Evolutionary conservation across 2,797 vertebrate genomes (phyloP).

Genomic region (Danionella dracula): DNA sequence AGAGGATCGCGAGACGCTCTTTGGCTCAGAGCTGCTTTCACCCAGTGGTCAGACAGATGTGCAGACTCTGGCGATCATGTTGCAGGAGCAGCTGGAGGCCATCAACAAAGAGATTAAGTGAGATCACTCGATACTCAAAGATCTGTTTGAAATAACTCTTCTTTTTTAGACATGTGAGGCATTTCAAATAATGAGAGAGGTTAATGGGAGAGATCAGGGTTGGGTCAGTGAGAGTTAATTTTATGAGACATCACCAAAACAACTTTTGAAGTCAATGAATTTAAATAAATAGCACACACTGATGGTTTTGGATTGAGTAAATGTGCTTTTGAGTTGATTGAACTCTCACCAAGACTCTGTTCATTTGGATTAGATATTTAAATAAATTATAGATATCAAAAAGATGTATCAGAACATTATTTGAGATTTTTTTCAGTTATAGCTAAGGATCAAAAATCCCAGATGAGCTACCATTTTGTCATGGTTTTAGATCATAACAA

Average conservation of each 20-base stretch:
- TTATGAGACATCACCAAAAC: no score
- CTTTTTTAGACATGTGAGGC: not conserved
- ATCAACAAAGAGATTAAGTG: conserved; percentile 90
- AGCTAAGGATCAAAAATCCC: no score
- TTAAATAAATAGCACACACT: not conserved
- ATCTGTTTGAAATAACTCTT: not conserved
- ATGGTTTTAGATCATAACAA: no score
- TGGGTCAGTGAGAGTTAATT: not conserved
- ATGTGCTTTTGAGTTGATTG: no score
- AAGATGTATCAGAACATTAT: no score
- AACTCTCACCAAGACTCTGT: no score
- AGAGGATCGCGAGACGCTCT: conserved; percentile 71
- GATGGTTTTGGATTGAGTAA: not conserved
- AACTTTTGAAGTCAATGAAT: no score
- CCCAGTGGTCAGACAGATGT: conserved; percentile 84
- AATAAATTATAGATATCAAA: no score
- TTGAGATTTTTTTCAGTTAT: no score
- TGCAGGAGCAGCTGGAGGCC: conserved; percentile 86
- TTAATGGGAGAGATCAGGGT: not conserved
- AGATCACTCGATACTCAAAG: conserved; percentile 36
- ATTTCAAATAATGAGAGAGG: not conserved
- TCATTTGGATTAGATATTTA: no score
- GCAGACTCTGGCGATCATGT: conserved; percentile 85
- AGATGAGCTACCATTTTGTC: no score
- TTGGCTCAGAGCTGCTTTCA: conserved; percentile 77